Evolutionary conservation across 2,113 vertebrate genomes (phyloP).

Genomic region (Pygoscelis adeliae): DNA sequence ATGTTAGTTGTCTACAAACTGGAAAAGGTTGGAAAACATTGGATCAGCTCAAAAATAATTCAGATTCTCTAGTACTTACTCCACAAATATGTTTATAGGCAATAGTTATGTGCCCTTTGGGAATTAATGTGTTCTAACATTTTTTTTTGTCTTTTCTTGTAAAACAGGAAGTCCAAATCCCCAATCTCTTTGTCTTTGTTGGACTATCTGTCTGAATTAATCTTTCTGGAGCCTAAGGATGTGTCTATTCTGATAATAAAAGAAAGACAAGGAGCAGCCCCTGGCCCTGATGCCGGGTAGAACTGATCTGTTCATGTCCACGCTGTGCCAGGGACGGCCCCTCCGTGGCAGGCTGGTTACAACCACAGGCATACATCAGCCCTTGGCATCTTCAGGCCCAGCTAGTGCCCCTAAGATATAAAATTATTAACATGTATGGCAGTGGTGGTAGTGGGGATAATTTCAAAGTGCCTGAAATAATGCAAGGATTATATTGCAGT

Average conservation of each 20-base stretch:
- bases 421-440: not conserved
- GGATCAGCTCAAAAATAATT: not conserved
- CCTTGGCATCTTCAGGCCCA: not conserved
- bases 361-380: fast-evolving
- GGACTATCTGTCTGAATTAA: not conserved
- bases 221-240: not conserved
- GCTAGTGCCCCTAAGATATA: not conserved
- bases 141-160: not conserved
- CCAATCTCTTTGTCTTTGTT: not conserved
- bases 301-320: not conserved
- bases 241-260: not conserved
- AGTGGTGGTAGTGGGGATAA: not conserved
- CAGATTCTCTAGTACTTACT: not conserved
- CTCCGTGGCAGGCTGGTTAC: not conserved
- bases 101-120: not conserved
- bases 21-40: not conserved
- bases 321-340: not conserved
- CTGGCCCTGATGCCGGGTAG: fast-evolving
- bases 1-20: not conserved
- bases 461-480: not conserved
- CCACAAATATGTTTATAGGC: not conserved
- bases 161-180: not conserved
- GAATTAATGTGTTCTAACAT: not conserved
- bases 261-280: not conserved
- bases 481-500: not conserved